phyloP scores from a whole-genome alignment of 2,888 invertebrate species.

The Girardia tigrina region DNA sequence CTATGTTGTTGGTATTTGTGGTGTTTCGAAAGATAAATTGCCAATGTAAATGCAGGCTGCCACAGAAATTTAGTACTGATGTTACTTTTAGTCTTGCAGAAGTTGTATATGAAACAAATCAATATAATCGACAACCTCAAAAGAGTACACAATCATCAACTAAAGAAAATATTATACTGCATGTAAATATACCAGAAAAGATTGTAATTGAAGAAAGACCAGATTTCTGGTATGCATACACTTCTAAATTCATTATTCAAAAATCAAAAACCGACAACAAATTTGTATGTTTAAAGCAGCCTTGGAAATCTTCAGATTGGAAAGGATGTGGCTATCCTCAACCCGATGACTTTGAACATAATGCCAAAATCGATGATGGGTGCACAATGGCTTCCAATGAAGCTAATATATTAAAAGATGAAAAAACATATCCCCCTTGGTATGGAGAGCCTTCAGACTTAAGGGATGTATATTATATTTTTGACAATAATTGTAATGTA shows the following conservation, averaged over 20 bases:
- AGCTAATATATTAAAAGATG: neutral
- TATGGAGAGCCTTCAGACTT: conserved; percentile 6
- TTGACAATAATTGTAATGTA: neutral
- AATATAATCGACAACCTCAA: neutral
- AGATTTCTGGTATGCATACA: neutral
- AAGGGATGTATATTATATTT: neutral
- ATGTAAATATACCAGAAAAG: neutral
- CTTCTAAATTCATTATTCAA: neutral
- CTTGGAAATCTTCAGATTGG: neutral
- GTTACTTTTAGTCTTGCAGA: neutral
- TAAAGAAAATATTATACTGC: neutral
- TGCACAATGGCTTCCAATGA: neutral
- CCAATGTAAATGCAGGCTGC: neutral
- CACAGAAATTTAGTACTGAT: neutral
- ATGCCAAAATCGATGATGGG: neutral
- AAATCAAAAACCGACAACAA: neutral
- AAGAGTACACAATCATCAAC: neutral
- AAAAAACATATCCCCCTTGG: neutral
- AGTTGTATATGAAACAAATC: neutral
- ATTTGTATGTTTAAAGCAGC: neutral
- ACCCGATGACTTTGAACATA: neutral
- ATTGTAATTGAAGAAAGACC: conserved; percentile 1
- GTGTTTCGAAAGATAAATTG: neutral
- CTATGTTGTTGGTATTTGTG: neutral
- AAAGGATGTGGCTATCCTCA: neutral